These are phyloP conservation scores for Callaeas wilsoni DNA, from an alignment of 2,113 vertebrate genomes.

Conservation along the genomic window DNA sequence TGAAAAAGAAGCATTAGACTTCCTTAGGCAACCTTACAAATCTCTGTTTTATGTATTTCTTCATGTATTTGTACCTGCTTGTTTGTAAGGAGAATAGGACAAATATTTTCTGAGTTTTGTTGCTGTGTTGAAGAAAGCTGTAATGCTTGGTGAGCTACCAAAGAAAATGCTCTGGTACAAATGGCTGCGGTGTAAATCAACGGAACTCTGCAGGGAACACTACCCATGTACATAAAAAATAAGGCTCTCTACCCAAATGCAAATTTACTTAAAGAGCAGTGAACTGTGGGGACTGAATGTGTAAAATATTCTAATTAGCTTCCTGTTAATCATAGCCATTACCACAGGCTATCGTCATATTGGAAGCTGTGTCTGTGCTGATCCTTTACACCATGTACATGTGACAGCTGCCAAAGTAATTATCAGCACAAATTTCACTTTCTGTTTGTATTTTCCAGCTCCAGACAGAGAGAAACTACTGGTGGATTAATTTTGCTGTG, in stretches of 20 bases:
- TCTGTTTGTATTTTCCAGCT: constrained; percentile 13
- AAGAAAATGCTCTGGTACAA: neutral
- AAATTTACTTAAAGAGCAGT: constrained; percentile 43
- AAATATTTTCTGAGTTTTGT: neutral
- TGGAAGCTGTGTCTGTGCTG: neutral
- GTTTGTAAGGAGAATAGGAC: neutral
- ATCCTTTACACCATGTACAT: neutral
- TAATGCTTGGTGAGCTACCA: neutral
- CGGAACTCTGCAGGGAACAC: constrained; percentile 1
- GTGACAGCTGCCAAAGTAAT: constrained; percentile 46
- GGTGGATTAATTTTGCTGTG: neutral
- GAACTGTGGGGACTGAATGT: constrained; percentile 47
- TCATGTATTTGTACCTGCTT: neutral
- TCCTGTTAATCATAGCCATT: constrained; percentile 52
- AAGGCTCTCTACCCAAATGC: constrained; percentile 23
- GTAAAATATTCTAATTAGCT: constrained; percentile 57
- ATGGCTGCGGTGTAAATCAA: neutral
- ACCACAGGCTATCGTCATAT: constrained; percentile 1
- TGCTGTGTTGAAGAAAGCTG: neutral
- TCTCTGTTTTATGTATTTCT: neutral
- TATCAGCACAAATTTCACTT: constrained; percentile 33
- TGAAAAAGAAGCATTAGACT: neutral
- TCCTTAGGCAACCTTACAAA: neutral
- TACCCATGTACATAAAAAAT: neutral
- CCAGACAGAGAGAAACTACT: neutral